Percentiles rank a stretch among this genome's conserved stretches.
phyloP scores from a whole-genome alignment of 2,113 vertebrate genomes.

The Salvelinus fontinalis region DNA sequence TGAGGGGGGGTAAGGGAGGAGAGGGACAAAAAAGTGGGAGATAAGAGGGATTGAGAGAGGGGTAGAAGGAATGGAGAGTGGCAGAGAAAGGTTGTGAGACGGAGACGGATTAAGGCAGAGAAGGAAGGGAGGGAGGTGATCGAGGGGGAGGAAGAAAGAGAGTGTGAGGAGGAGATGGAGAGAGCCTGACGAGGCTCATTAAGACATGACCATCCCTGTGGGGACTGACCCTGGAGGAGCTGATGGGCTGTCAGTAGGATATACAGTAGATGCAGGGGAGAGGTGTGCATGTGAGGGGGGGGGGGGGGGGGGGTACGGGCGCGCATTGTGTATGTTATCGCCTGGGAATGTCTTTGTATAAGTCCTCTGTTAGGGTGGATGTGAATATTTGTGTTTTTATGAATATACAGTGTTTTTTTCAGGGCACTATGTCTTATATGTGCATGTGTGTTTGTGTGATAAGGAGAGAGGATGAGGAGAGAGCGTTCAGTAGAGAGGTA shows the following conservation, averaged over 20 bases:
- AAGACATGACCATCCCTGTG: constrained; percentile 58
- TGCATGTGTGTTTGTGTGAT: background rate
- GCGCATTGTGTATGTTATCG: no score
- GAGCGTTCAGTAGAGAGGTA: background rate
- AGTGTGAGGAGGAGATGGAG: background rate
- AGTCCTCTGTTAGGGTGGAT: no score
- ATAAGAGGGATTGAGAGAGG: constrained; percentile 14
- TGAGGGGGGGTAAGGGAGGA: constrained; percentile 33
- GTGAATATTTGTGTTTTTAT: constrained; percentile 1
- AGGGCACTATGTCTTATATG: background rate
- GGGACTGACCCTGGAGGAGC: constrained; percentile 52
- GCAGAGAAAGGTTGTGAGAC: background rate
- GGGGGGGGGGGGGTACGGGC: no score
- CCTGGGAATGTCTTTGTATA: no score
- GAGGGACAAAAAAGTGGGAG: background rate
- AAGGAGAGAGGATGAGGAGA: background rate
- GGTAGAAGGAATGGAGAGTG: background rate
- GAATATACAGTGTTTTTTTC: background rate
- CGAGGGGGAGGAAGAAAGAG: background rate
- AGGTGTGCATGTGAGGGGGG: background rate
- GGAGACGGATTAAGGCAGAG: background rate
- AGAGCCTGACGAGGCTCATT: constrained; percentile 61
- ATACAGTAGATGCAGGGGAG: background rate
- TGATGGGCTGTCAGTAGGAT: constrained; percentile 53
- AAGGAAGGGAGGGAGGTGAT: no score